phyloP scores from a whole-genome alignment of 2,797 vertebrate genomes.

The Gila robusta region DNA sequence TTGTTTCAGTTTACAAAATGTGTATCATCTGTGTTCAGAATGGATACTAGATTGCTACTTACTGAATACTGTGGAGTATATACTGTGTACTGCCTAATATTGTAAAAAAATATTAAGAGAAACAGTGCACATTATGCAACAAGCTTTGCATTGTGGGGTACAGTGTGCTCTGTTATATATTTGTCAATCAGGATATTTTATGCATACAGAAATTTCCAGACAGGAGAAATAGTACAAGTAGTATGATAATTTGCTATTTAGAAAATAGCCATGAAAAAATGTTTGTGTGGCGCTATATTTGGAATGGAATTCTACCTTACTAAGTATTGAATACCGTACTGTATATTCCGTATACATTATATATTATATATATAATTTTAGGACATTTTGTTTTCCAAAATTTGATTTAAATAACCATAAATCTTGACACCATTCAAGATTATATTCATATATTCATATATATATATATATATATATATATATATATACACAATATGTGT shows the following conservation, averaged over 20 bases:
- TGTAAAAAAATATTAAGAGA: neutral
- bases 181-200: neutral
- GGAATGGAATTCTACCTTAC: neutral
- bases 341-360: neutral
- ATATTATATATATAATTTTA: too few species aligned
- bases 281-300: neutral
- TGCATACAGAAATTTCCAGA: neutral
- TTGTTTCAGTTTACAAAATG: slow-evolving; percentile 5
- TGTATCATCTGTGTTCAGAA: neutral
- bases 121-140: neutral
- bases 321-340: neutral
- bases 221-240: neutral
- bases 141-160: neutral
- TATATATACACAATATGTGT: too few species aligned
- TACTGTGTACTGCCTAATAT: neutral
- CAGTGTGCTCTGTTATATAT: neutral
- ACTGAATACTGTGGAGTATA: neutral
- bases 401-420: too few species aligned
- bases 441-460: too few species aligned
- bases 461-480: too few species aligned
- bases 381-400: too few species aligned
- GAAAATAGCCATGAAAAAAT: neutral
- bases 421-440: too few species aligned
- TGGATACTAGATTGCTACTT: neutral
- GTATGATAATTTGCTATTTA: neutral